Conservation (phyloP, 2,113 vertebrate species). For the Lycaon pictus region DNA sequence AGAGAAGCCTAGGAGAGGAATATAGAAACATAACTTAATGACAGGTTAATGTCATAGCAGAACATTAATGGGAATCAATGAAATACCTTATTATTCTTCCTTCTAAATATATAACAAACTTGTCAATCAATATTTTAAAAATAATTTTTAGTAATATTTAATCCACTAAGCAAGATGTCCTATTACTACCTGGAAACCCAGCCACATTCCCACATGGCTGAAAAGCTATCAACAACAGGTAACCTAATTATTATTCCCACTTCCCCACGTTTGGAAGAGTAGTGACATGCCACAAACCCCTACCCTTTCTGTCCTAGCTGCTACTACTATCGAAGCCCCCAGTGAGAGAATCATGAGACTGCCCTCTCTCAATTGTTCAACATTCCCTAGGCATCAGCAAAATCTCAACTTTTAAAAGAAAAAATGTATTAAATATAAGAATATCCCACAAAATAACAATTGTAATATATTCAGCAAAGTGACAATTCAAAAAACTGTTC, state of each 20-base stretch:
- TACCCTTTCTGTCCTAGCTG: background rate
- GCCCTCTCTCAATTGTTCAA: background rate
- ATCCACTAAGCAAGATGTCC: constrained; percentile 30
- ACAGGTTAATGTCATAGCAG: constrained; percentile 61
- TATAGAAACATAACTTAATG: constrained; percentile 87
- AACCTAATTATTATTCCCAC: background rate
- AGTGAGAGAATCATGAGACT: background rate
- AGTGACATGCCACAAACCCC: background rate
- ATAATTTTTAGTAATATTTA: constrained; percentile 49
- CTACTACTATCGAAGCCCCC: background rate
- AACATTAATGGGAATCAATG: constrained; percentile 61
- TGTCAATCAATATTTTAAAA: background rate
- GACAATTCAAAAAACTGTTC: constrained; percentile 12
- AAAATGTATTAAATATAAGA: constrained; percentile 28
- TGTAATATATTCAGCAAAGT: background rate
- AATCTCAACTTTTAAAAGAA: constrained; percentile 46
- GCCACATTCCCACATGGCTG: background rate
- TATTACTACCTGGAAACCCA: constrained; percentile 20
- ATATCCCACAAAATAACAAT: background rate
- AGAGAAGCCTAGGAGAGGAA: constrained; percentile 90
- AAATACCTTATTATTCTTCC: constrained; percentile 46
- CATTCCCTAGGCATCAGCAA: constrained; percentile 34
- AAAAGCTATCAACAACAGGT: background rate
- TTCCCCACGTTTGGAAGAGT: background rate
- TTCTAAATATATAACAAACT: constrained; percentile 47